phyloP scores from a whole-genome alignment of 2,888 invertebrate species.

The Terebella lapidaria region DNA sequence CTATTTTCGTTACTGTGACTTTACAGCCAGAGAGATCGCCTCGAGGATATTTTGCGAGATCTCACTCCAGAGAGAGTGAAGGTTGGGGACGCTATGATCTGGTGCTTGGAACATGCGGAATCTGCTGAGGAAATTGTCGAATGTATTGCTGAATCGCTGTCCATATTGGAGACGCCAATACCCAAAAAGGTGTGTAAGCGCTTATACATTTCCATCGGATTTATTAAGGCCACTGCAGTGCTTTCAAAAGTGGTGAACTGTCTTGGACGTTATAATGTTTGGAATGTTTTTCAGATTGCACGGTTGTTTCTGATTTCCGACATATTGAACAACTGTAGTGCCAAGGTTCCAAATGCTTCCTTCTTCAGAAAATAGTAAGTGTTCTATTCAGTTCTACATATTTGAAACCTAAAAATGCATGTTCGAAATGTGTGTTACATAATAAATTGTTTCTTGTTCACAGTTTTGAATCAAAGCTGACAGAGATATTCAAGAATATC shows the following conservation, averaged over 20 bases:
- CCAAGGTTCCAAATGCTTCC: slow-evolving; percentile 92
- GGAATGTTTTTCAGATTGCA: slow-evolving; percentile 70
- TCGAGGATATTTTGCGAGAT: slow-evolving; percentile 77
- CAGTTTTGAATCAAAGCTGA: slow-evolving; percentile 78
- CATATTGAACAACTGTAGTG: slow-evolving; percentile 92
- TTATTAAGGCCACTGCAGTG: not conserved
- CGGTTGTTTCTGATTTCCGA: slow-evolving; percentile 92
- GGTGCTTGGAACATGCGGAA: slow-evolving; percentile 97
- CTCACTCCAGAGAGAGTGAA: slow-evolving; percentile 63
- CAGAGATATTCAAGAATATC: slow-evolving; percentile 72
- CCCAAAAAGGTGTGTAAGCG: slow-evolving; percentile 68
- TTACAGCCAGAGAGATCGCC: slow-evolving; percentile 78
- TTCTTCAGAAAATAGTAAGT: slow-evolving; percentile 65
- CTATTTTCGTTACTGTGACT: not conserved
- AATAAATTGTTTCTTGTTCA: too few species aligned
- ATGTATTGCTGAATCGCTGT: slow-evolving; percentile 81
- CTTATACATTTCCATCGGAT: too few species aligned
- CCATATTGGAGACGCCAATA: slow-evolving; percentile 70
- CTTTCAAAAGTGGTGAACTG: too few species aligned
- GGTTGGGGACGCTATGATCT: slow-evolving; percentile 95
- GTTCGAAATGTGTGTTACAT: too few species aligned
- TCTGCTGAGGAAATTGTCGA: slow-evolving; percentile 93
- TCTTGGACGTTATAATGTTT: too few species aligned
- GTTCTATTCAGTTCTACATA: not conserved
- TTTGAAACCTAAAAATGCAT: too few species aligned